A percentile compares a stretch with the other conserved stretches of the same genome.
These are phyloP conservation scores for Trachythela sp. DNA, from an alignment of 64 coral and sea anemone genomes.

Conservation along the genomic window DNA sequence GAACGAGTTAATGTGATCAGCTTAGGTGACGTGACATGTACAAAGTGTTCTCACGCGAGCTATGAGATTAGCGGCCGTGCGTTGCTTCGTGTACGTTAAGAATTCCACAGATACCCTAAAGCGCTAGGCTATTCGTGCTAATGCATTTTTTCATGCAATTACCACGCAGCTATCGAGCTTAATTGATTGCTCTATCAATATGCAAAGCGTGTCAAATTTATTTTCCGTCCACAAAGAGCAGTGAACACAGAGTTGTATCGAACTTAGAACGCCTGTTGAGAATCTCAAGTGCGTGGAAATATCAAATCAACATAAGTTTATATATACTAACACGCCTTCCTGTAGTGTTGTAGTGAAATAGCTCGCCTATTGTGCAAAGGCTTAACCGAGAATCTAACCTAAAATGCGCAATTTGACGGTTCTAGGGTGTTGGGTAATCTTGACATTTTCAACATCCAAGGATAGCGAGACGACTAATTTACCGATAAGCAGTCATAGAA, in stretches of 20 bases:
- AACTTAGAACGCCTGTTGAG: background rate
- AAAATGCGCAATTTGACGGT: no score
- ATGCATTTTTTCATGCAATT: conserved; percentile 5
- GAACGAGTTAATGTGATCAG: conserved; percentile 7
- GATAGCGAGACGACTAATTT: conserved; percentile 1
- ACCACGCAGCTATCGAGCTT: background rate
- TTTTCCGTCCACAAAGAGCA: background rate
- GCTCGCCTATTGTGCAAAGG: no score
- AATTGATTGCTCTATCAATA: conserved; percentile 4
- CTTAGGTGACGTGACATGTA: background rate
- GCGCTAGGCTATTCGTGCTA: background rate
- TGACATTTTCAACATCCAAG: background rate
- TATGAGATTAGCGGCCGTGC: background rate
- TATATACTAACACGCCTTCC: background rate
- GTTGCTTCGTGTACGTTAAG: background rate
- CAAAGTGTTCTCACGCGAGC: background rate
- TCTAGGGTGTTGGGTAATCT: background rate
- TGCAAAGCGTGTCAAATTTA: background rate
- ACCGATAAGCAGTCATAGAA: background rate
- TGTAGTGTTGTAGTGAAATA: no score
- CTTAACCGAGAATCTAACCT: no score
- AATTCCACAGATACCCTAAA: background rate
- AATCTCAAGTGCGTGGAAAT: background rate
- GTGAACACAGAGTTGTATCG: background rate
- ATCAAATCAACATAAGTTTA: background rate